Evolutionary conservation across 2,113 vertebrate genomes (phyloP).

Genomic region (Anhinga rufa): DNA sequence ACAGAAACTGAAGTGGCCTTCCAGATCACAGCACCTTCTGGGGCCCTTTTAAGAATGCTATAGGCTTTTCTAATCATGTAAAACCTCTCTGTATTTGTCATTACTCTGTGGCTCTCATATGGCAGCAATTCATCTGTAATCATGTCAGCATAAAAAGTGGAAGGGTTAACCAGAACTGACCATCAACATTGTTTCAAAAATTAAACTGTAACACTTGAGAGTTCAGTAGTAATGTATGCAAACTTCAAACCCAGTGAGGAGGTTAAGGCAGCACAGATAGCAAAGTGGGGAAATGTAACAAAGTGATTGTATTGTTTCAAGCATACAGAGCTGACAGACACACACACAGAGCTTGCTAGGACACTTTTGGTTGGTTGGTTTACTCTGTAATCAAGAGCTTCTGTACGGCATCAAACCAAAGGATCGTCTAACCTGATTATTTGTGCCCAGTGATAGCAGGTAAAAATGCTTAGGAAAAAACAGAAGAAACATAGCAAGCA

Average conservation of each 20-base stretch:
- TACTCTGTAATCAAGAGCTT: neutral
- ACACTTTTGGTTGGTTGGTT: neutral
- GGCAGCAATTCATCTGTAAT: neutral
- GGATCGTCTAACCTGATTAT: neutral
- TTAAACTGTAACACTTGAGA: neutral
- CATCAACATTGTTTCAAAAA: neutral
- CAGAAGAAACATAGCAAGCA: neutral
- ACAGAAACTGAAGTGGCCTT: neutral
- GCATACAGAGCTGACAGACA: neutral
- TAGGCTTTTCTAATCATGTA: neutral
- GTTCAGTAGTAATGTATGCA: neutral
- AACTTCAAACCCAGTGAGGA: neutral
- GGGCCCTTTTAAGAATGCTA: neutral
- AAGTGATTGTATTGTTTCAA: neutral
- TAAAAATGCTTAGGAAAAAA: neutral
- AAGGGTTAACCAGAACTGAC: neutral
- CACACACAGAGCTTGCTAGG: neutral
- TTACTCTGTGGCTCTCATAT: neutral
- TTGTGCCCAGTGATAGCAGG: neutral
- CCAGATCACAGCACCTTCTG: neutral
- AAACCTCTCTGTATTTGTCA: neutral
- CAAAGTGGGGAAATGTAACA: neutral
- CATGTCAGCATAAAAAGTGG: neutral
- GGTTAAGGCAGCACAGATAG: fast-evolving
- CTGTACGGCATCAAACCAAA: neutral